Base-by-base conservation (phyloP, 2,888 invertebrate species). In the Schizaphis graminum region DNA sequence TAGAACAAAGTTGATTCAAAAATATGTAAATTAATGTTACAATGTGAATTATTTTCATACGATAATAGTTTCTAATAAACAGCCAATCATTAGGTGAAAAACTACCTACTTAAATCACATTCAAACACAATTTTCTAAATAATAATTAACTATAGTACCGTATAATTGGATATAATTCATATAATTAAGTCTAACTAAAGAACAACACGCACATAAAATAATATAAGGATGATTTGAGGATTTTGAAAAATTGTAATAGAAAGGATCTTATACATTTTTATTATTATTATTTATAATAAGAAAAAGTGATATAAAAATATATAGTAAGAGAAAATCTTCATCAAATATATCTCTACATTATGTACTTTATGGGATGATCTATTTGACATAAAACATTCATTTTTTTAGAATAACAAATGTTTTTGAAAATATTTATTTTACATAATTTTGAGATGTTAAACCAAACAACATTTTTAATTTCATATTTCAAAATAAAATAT, bases 161-260 rank as follows among this genome's bases (percentile, higher is more conserved):
- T 26, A 88, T 41, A 87, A 92, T 53, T 77, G 77, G 53, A 24
- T 53, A 88, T 21, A 92, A 92, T 53, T 88, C 5, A 49, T 67
- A 92, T 67, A 88, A 92, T 67, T 88, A 67, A 41, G 41, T 92
- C 53, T 44, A 92, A 92, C 53, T 67, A 92, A 92, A 92, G 2
- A 92, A 92, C 88, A 92, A 92, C 53, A 88, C 77, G 11, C 88
- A 92, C 92, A 92, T 88, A 92, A 92, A 88, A 88, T 67, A 92
- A 88, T 67, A 92, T 24, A 53, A 92, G 26, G 28, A 88, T 53
- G n/a, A 41, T 67, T 67, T n/a, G 13, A 88, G 92, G 88, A 92
- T 44, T 53, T 44, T 87, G 28, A 88, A 26, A 67, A 87, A 49
- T 41, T 53, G 49, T 49, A 67, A 88, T 21, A 11, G 28, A 53